A percentile compares a stretch with the other conserved stretches of the same genome.
These are phyloP conservation scores for Schizotus pectinicornis DNA, from an alignment of 2,888 invertebrate species.

Conservation along the genomic window DNA sequence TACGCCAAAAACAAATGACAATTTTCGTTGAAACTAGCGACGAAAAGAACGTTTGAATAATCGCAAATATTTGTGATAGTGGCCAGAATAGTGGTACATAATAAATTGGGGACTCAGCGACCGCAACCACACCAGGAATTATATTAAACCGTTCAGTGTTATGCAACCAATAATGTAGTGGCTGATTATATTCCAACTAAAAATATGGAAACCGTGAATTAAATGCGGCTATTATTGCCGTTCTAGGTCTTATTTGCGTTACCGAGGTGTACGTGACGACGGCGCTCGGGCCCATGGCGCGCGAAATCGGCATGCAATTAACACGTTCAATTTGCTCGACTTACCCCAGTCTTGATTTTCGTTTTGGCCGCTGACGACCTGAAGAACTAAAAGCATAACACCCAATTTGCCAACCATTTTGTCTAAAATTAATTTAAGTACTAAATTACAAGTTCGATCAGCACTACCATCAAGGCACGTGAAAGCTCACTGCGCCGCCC, in stretches of 20 bases:
- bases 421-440: conserved; percentile 18
- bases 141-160: background rate
- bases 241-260: background rate
- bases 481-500: conserved; percentile 32
- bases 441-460: conserved; percentile 13
- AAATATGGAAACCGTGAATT: background rate
- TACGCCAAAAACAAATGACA: too few species aligned
- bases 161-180: background rate
- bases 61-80: too few species aligned
- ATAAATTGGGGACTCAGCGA: too few species aligned
- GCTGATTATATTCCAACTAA: background rate
- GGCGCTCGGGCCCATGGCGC: conserved; percentile 40
- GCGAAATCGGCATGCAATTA: conserved; percentile 36
- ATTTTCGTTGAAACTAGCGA: too few species aligned
- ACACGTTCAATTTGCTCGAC: conserved; percentile 32
- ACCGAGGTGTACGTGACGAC: conserved; percentile 32
- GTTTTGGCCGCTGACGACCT: conserved; percentile 31
- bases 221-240: conserved; percentile 1
- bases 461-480: conserved; percentile 33
- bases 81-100: too few species aligned
- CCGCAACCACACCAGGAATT: too few species aligned
- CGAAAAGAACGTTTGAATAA: too few species aligned
- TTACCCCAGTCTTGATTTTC: conserved; percentile 49
- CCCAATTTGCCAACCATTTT: conserved; percentile 48
- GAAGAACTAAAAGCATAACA: conserved; percentile 42